Base-by-base conservation (phyloP, 2,888 invertebrate genomes). In the Athalia rosae region DNA sequence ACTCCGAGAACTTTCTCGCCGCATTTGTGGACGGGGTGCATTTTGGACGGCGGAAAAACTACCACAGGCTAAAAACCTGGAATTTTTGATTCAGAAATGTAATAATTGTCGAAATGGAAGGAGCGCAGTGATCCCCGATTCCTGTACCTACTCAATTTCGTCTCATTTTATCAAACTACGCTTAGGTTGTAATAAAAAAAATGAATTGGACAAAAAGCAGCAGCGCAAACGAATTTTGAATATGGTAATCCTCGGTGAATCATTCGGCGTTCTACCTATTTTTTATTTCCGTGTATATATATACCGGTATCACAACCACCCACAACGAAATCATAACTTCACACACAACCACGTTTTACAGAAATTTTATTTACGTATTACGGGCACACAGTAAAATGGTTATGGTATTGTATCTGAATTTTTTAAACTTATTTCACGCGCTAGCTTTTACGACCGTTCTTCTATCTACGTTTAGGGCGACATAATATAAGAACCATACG, bases 181-280 rank as follows among this genome's bases (percentile, higher is more conserved):
- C 69, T 69, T 48, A 15, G 79, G 80, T 28, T 7, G 7, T 53
- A 50, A 50, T 50, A 50, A 9, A 7, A 53, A 11, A 53, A 11
- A 53, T 53, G n/a, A 9, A 53, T 53, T n/a, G n/a, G 4, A 53
- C n/a, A 7, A 58, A 45, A 71, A 67, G 53, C 45, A 59, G 74
- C 61, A 45, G 74, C 83, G 84, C 83, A 83, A 85, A 85, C 83
- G 84, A 86, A 87, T 84, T 86, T 84, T 83, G 82, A 85, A 82
- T 83, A 80, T 82, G 84, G 85, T 86, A 85, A 86, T 85, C 84
- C 82, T 77, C 77, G 69, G 79, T 86, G 84, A 86, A 84, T 86
- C 83, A 84, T 85, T 83, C 69, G 80, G 80, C 67, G 77, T 66
- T 80, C 74, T 28, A 61, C 28, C 61, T 41, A 71, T 61, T 61